Base-by-base conservation (phyloP, 1,140 invertebrate species). In the Coenobita brevimanus region DNA sequence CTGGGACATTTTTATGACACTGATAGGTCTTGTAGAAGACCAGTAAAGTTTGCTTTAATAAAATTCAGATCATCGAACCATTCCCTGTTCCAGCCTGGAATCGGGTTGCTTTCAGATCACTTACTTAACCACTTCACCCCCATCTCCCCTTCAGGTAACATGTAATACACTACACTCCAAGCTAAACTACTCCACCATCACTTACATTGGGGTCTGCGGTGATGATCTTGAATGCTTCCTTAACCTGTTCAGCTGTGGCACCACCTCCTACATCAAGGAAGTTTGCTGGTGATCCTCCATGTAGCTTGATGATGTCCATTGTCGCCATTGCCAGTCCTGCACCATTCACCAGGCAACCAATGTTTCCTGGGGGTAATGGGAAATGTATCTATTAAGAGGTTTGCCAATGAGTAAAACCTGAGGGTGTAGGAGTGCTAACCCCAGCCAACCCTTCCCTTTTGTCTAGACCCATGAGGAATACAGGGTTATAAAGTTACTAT, bases 311-410 rank as follows among this genome's bases (percentile, higher is more conserved):
- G 46, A 99, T 98, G 91, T 99, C 98, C 97, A 99, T 98, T n/a
- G 98, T 99, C 38, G 98, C 98, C 98, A 99, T 99, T 8, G 98
- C 98, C n/a, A 99, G 93, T 36, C 98, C 98, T 89, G 98, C 98
- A 30, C 98, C 98, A 93, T 99, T 99, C 0, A 99, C 98, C 94
- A 94, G 86, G 89, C 93, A 94, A 24, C 93, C 93, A 91, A 94
- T 94, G 85, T 92, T 91, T 50, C 92, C 92, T 93, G 27, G 10
- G 10, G 36, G 13, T 33, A 27, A 71, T 2, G 2, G 27, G 27
- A 1, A 71, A 24, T 3, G 36, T 27, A 27, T 6, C 13, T 27
- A 24, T 0, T 2, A 8, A 33, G 27, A 13, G 24, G 27, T 27
- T 27, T 4, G 27, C 0, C n/a, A 27, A 71, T 8, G 33, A 3